Conservation (phyloP, 2,888 invertebrate species). For the Exocentrus adspersus region DNA sequence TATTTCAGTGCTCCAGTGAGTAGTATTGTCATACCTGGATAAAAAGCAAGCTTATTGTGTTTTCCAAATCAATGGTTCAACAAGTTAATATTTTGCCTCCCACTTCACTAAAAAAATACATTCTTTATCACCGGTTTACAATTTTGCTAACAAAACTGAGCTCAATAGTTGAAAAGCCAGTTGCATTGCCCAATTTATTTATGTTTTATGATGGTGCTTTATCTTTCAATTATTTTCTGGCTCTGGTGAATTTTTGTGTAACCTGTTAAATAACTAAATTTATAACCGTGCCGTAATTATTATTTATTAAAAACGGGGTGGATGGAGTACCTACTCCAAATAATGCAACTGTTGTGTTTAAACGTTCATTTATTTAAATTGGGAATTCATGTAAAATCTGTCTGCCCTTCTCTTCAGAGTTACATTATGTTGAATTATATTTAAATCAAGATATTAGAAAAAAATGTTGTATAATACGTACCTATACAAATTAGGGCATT, state of each 20-base stretch:
- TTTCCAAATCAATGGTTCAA: neutral
- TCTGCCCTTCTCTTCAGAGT: too few relatives aligned
- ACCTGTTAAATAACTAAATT: constrained; percentile 19
- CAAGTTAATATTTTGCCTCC: neutral
- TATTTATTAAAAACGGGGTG: constrained; percentile 42
- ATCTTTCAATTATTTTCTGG: constrained; percentile 30
- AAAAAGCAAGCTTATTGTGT: neutral
- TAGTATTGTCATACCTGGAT: too few relatives aligned
- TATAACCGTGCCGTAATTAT: constrained; percentile 34
- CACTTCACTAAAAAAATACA: neutral
- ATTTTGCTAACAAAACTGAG: neutral
- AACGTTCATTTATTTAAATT: too few relatives aligned
- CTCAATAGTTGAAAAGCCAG: neutral
- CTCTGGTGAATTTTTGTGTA: constrained; percentile 29
- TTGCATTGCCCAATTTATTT: neutral
- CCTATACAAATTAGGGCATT: too few relatives aligned
- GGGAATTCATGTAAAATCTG: too few relatives aligned
- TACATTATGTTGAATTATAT: too few relatives aligned
- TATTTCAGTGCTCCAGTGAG: too few relatives aligned
- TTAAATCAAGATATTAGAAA: too few relatives aligned
- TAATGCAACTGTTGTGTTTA: too few relatives aligned
- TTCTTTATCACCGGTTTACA: neutral
- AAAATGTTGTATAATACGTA: too few relatives aligned
- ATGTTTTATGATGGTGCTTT: constrained; percentile 11
- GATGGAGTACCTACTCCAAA: constrained; percentile 39